phyloP scores from a whole-genome alignment of 2,113 vertebrate species.

The Sterna hirundo region DNA sequence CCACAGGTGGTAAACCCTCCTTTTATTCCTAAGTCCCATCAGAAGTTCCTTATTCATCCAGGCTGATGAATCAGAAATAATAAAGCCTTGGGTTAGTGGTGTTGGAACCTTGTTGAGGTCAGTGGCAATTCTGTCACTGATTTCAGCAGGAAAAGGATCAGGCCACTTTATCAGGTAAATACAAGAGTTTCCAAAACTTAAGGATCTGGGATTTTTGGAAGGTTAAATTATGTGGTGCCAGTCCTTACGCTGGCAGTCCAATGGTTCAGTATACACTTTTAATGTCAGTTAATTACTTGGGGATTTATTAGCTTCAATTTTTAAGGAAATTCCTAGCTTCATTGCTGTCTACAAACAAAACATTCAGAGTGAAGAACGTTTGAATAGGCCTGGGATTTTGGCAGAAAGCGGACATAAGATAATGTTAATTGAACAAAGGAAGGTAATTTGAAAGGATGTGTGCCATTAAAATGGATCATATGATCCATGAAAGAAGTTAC shows the following conservation, averaged over 20 bases:
- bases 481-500: neutral
- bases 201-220: neutral
- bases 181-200: neutral
- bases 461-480: neutral
- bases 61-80: too few species aligned
- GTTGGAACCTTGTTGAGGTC: neutral
- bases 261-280: neutral
- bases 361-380: neutral
- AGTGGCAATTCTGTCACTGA: neutral
- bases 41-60: too few species aligned
- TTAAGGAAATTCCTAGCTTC: neutral
- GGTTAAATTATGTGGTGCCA: neutral
- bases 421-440: neutral
- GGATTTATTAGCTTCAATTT: neutral
- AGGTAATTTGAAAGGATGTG: neutral
- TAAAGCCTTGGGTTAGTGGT: neutral
- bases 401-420: neutral
- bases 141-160: neutral
- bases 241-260: neutral
- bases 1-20: too few species aligned
- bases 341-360: neutral
- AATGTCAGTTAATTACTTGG: neutral
- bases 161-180: neutral
- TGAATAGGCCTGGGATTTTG: neutral
- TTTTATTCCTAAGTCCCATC: too few species aligned